phyloP scores from a whole-genome alignment of 2,113 vertebrate species.

The Dipodomys merriami region DNA sequence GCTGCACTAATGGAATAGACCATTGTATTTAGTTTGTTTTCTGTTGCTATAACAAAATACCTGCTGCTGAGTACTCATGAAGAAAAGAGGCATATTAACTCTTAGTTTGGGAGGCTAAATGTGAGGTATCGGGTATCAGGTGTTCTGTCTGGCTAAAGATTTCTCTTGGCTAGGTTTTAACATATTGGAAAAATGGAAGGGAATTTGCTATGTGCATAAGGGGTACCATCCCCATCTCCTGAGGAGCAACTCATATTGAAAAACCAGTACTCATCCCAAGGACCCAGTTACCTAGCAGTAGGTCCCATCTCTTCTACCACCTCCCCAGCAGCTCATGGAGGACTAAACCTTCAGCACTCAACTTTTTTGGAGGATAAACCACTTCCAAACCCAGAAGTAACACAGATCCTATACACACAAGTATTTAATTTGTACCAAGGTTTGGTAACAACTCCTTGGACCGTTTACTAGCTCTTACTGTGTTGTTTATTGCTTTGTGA shows the following conservation, averaged over 20 bases:
- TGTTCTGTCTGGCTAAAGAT: not conserved
- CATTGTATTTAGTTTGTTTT: not conserved
- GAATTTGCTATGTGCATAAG: not conserved
- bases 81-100: not conserved
- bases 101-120: not conserved
- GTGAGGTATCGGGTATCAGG: no score
- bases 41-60: not conserved
- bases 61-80: not conserved
- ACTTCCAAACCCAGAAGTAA: not conserved
- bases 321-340: not conserved
- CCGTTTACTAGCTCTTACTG: not conserved
- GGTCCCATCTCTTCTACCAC: not conserved
- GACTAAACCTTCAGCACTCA: not conserved
- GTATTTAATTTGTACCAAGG: not conserved
- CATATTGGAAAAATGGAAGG: not conserved
- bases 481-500: no score
- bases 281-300: not conserved
- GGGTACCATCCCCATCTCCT: not conserved
- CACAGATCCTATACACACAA: not conserved
- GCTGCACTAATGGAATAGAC: not conserved
- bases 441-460: not conserved
- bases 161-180: not conserved
- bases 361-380: not conserved
- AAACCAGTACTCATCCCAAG: not conserved
- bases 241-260: not conserved